A percentile compares a stretch with the other conserved stretches of the same genome.
Conservation (phyloP, 2,113 vertebrate species). For the Symphodus melops region DNA sequence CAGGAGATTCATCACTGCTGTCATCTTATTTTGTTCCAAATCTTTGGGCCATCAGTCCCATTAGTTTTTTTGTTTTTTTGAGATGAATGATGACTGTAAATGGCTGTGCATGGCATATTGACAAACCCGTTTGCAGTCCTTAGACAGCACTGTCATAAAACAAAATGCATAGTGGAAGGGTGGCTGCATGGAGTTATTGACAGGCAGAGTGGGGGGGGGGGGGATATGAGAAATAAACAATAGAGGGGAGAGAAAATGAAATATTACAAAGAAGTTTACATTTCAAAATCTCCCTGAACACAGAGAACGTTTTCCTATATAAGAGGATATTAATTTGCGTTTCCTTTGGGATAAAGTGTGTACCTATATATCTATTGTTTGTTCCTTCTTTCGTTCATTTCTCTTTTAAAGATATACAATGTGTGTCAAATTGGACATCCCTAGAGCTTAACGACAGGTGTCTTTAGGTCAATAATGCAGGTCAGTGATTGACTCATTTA, state of each 20-base stretch:
- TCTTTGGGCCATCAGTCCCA: conserved; percentile 52
- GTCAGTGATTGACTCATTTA: too few relatives aligned
- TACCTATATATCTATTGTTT: too few relatives aligned
- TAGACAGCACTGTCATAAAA: conserved; percentile 41
- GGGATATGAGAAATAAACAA: conserved; percentile 4
- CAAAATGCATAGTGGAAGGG: not conserved
- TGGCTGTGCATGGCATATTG: conserved; percentile 67
- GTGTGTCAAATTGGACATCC: too few relatives aligned
- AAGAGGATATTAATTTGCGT: too few relatives aligned
- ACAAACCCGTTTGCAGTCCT: conserved; percentile 68
- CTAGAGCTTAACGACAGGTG: too few relatives aligned
- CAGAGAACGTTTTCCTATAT: conserved; percentile 9
- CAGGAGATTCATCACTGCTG: conserved; percentile 52
- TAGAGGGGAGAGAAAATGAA: not conserved
- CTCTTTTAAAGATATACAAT: too few relatives aligned
- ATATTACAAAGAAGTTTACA: not conserved
- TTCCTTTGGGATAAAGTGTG: too few relatives aligned
- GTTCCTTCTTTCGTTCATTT: too few relatives aligned
- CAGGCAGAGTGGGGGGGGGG: not conserved
- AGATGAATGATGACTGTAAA: conserved; percentile 64
- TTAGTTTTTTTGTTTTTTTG: conserved; percentile 45
- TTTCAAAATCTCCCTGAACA: not conserved
- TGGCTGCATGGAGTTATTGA: conserved; percentile 41
- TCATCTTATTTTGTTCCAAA: conserved; percentile 53
- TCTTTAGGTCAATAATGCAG: too few relatives aligned